Evolutionary conservation across 2,888 invertebrate genomes (phyloP), one percentile per base, ranked within the genome.

Genomic region (Bellardia bayeri): DNA sequence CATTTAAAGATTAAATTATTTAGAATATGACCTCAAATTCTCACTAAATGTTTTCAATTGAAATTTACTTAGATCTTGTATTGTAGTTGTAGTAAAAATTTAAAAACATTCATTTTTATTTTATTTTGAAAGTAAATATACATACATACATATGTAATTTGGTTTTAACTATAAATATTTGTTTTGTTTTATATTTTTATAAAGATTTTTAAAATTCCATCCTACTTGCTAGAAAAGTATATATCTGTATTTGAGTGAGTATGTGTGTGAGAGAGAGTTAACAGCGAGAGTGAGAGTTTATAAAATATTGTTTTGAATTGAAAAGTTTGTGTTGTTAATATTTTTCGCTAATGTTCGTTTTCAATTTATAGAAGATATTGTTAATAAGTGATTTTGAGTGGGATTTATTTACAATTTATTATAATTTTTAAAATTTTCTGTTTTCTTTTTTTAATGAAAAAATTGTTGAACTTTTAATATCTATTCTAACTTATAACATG

Each of bases 1-100:
- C 87, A 87, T 85, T 87, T 87, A 87, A 87, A 85, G 87, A 87
- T 87, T 87, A 87, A 87, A 87, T 87, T 87, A 87, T 87, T 87
- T 87, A 87, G 87, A 87, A 87, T 87, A 87, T 87, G 87, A 87
- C 71, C 85, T 85, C 87, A 87, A 85, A 85, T 64, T 75, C 82
- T 75, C 79, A 16, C 40, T 75, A 85, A 87, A 87, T 87, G 82
- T 82, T 87, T 79, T 79, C 87, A 79, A 87, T 79, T 42, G 82
- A 87, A 82, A 85, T 87, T 72, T 54, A 40, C 3, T 49, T 69
- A 68, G n/a, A 8, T 14, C 23, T 69, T 9, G 45, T 61, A 54
- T 69, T 9, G 45, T 61, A 54, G 13, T 58, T 42, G 66, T 45
- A 23, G 16, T 42, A 66, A 61, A 58, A 64, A 30, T 58, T 66